Percentiles rank a stretch among this genome's conserved stretches.
phyloP scores from a whole-genome alignment of 2,888 invertebrate genomes.

The Invenusta paracnida region DNA sequence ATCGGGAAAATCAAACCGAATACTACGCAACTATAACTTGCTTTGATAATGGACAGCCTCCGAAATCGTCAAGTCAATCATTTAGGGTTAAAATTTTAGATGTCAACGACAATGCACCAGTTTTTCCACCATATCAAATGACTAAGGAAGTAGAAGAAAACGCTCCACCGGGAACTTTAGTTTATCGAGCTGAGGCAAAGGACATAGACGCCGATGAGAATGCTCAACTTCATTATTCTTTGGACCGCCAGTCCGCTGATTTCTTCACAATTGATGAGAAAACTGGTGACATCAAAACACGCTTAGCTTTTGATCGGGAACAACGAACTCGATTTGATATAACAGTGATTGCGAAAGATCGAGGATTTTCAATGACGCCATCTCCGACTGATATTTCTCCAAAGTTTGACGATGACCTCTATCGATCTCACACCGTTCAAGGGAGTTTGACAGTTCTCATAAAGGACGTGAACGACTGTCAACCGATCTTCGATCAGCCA shows the following conservation, averaged over 20 bases:
- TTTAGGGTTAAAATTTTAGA: conserved; percentile 35
- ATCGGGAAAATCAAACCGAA: conserved; percentile 35
- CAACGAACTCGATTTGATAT: conserved; percentile 32
- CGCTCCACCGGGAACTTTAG: conserved; percentile 29
- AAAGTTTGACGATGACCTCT: neutral
- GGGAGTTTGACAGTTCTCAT: conserved; percentile 25
- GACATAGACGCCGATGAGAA: conserved; percentile 39
- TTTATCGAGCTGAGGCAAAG: conserved; percentile 36
- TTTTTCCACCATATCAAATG: conserved; percentile 38
- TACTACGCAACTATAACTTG: conserved; percentile 35
- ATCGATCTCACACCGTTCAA: neutral
- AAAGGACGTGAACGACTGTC: conserved; percentile 42
- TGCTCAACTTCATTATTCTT: conserved; percentile 37
- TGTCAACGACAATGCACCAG: conserved; percentile 43
- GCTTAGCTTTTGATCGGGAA: conserved; percentile 39
- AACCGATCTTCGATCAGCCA: conserved; percentile 35
- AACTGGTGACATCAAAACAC: conserved; percentile 36
- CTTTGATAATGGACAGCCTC: conserved; percentile 36
- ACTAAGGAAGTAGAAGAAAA: conserved; percentile 38
- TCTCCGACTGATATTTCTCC: neutral
- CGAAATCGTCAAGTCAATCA: neutral
- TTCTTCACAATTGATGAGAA: conserved; percentile 39
- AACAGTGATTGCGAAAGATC: conserved; percentile 27
- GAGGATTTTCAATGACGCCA: neutral
- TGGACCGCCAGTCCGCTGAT: conserved; percentile 20